Base-by-base conservation (phyloP, 2,888 invertebrate genomes). In the Adelognathus sp. region DNA sequence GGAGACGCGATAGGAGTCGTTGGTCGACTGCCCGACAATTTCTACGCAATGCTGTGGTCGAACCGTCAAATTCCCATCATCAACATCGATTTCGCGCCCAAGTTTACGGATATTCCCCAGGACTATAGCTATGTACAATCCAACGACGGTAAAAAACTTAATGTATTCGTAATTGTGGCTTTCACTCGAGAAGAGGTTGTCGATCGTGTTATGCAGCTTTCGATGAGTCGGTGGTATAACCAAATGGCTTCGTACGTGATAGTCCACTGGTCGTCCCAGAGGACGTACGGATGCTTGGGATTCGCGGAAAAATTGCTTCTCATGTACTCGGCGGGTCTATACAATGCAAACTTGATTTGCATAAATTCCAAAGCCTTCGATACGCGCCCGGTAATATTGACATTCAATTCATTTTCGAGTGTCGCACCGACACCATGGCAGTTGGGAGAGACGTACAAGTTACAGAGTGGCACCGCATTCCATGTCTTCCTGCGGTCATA, bases 381-480 rank as follows among this genome's bases (percentile, higher is more conserved):
- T 2, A 5, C n/a, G n/a, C n/a, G n/a, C n/a, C n/a, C 9, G 14
- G 16, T 27, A 27, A 61, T 61, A 14, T 39, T 52, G 27, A 16
- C 16, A 3, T 66, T 21, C 39, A 66, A 66, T 39, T 54, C 66
- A 27, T 66, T 9, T 18, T 54, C 41, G 16, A 18, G 21, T 1
- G 9, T 24, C 5, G 69, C 56, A 9, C 69, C 69, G 5, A 1
- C 41, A 14, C 56, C 69, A 2, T 69, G 69, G 69, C 27, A n/a
- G 24, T 41, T 44, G 18, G 14, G 44, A 4, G 18, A 5, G 6
- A 36, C 36, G n/a, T n/a, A n/a, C n/a, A n/a, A n/a, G n/a, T 6
- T 31, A 69, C 21, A 16, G 33, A 29, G 9, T 11, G 11, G n/a
- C 36, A 9, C 9, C 1, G 14, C 9, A 2, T 52, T 33, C 24